These are phyloP conservation scores for Naja naja DNA, from an alignment of 2,113 vertebrate genomes.

Conservation along the genomic window DNA sequence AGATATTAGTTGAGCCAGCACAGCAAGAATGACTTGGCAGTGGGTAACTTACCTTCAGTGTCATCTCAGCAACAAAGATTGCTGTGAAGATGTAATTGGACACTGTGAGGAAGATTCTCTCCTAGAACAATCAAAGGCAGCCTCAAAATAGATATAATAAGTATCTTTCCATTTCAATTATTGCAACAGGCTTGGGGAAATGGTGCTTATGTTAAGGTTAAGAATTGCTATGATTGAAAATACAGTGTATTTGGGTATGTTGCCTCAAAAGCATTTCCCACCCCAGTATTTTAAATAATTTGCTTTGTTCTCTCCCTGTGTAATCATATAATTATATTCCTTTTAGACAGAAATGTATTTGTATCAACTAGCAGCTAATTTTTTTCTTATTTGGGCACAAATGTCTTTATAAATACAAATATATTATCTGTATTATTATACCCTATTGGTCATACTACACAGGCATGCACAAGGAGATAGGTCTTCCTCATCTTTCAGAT, in stretches of 20 bases:
- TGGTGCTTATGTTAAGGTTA: constrained; percentile 12
- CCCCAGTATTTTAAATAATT: not conserved
- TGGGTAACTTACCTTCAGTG: constrained; percentile 82
- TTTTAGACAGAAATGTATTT: not conserved
- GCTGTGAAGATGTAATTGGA: constrained; percentile 98
- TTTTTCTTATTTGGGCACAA: not conserved
- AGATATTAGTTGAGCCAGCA: not conserved
- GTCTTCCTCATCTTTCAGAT: not conserved
- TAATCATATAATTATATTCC: accelerated
- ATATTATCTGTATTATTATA: not conserved
- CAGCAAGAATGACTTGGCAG: constrained; percentile 35
- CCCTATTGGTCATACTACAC: not conserved
- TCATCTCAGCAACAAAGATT: constrained; percentile 97
- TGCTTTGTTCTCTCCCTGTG: not conserved
- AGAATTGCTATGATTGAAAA: constrained; percentile 15
- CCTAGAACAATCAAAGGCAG: constrained; percentile 67
- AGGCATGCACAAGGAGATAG: not conserved
- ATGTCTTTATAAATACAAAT: not conserved
- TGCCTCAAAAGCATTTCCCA: constrained; percentile 8
- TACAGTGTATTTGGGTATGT: not conserved
- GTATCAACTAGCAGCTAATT: not conserved
- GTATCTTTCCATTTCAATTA: not conserved
- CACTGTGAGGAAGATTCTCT: constrained; percentile 90
- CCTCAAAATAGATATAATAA: constrained; percentile 29
- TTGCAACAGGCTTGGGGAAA: not conserved